Conservation (phyloP, 2,113 vertebrate genomes). For the Megaceryle maxima region DNA sequence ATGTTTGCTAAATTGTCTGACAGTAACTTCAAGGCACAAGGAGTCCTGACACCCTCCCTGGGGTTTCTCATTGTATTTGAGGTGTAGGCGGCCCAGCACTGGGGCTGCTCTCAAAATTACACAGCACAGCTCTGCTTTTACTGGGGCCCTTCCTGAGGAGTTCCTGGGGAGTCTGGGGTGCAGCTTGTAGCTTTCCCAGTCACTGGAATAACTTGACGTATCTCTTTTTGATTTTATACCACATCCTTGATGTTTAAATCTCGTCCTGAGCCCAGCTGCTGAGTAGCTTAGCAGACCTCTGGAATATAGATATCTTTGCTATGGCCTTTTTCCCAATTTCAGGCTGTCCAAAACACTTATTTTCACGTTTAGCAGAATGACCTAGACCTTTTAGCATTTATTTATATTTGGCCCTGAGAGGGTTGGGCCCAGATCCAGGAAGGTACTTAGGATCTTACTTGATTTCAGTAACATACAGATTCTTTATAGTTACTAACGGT, state of each 20-base stretch:
- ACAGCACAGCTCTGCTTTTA: not conserved
- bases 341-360: not conserved
- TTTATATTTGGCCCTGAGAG: not conserved
- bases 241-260: not conserved
- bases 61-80: not conserved
- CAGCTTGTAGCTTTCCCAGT: not conserved
- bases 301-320: not conserved
- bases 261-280: not conserved
- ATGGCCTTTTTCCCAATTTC: not conserved
- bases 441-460: not conserved
- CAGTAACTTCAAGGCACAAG: not conserved
- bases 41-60: not conserved
- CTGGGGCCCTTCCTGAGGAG: not conserved
- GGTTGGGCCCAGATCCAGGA: conserved; percentile 16
- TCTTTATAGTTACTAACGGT: not conserved
- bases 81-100: fast-evolving
- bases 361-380: not conserved
- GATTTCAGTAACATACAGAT: not conserved
- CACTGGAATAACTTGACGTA: not conserved
- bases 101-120: not conserved
- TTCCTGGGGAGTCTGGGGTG: not conserved
- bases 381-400: not conserved
- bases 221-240: not conserved
- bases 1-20: not conserved
- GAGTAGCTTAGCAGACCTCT: not conserved